Conservation (phyloP, 2,113 vertebrate genomes). For the Vombatus ursinus region DNA sequence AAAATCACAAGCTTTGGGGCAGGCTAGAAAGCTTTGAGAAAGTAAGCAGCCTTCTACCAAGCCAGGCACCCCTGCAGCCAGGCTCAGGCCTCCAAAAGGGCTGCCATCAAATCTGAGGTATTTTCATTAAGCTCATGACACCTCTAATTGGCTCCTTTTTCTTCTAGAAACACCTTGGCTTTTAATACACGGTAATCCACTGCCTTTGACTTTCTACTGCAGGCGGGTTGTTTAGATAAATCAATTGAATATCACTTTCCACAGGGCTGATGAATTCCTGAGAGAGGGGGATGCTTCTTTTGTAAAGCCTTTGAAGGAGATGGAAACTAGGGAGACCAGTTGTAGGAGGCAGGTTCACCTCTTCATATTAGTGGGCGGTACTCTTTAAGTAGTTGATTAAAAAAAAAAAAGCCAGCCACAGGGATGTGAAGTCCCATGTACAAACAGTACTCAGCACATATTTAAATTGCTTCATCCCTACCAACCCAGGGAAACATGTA, state of each 20-base stretch:
- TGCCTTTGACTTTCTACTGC: background rate
- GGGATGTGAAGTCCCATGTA: constrained; percentile 14
- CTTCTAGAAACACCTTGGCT: constrained; percentile 43
- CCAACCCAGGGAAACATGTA: constrained; percentile 45
- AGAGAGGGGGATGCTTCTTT: background rate
- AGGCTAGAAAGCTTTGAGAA: background rate
- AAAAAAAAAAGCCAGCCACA: constrained; percentile 7
- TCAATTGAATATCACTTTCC: constrained; percentile 17
- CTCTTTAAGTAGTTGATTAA: constrained; percentile 9
- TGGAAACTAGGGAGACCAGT: background rate
- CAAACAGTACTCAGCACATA: constrained; percentile 59
- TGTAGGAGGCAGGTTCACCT: constrained; percentile 15
- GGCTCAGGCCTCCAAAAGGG: constrained; percentile 20
- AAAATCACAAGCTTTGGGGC: background rate
- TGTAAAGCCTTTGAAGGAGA: background rate
- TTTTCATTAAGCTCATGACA: constrained; percentile 37
- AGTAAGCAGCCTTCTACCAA: background rate
- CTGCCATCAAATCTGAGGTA: constrained; percentile 7
- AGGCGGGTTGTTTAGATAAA: constrained; percentile 19
- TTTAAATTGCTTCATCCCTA: constrained; percentile 73
- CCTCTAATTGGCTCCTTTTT: constrained; percentile 45
- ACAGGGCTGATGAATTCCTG: background rate
- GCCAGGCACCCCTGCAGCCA: background rate
- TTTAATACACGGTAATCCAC: background rate
- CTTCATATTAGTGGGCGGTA: constrained; percentile 16